Base-by-base conservation (phyloP, 2,113 vertebrate genomes). In the Riparia riparia region DNA sequence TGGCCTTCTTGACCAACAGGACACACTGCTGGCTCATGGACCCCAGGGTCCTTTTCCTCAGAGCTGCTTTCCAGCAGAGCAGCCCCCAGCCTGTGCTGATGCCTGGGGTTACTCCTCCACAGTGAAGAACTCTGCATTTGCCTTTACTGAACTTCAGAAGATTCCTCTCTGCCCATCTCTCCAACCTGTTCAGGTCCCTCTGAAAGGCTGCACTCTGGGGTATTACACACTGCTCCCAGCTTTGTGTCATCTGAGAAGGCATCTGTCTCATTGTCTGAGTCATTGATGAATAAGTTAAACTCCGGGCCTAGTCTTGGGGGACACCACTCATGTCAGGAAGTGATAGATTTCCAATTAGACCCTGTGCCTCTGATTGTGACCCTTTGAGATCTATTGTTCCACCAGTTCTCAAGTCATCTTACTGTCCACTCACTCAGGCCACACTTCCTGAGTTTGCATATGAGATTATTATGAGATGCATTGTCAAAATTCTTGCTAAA, bases 111-210 rank as follows among this genome's bases (percentile, higher is more conserved):
- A 29, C 6, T 49, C 12, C 29, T 85, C 12, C 15, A 1, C 12
- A n/a, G 12, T 56, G 3, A 3, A 64, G 22, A 1, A 28, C 1
- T 0, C 26, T 54, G 22, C 41, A 14, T 64, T 45, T 45, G 3
- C 28, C n/a, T 2, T 39, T 28, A 12, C 7, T 7, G 32, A 28
- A 56, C 26, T 73, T 73, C n/a, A 9, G 18, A 22, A 10, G 3
- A 12, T 47, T 21, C 26, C 5, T 39, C 39, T 54, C 28, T 65
- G 50, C 22, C 9, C 28, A 14, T n/a, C 14, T 72, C 17, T 22
- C 28, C 58, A 56, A 1, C 6, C 14, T 15, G 6, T 3, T 0
- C 1, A 65, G 60, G 10, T 13, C 51, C 3, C 37, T 66, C 19
- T 39, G 42, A 49, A 47, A 6, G 17, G 15, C 12, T 65, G 12